Evolutionary conservation across 2,888 invertebrate genomes (phyloP).

Genomic region (Caenorhabditis drosophilae): DNA sequence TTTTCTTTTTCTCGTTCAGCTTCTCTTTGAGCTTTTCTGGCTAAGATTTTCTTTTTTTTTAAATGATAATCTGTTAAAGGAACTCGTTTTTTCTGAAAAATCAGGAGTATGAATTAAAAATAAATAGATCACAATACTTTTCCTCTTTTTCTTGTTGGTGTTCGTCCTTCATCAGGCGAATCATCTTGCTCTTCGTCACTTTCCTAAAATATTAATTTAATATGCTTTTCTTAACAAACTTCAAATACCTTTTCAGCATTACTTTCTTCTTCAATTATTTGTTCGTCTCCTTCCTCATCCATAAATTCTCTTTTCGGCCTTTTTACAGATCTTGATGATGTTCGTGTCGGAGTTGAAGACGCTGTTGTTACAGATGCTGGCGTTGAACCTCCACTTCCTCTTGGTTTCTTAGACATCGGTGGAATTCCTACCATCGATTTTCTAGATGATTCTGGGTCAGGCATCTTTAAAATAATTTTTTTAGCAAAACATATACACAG

Average conservation of each 20-base stretch:
- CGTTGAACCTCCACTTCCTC: conserved; percentile 4
- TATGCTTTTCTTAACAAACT: too few relatives aligned
- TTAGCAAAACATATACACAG: too few relatives aligned
- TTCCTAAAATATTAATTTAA: too few relatives aligned
- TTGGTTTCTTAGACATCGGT: not conserved
- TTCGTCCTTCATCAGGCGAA: conserved; percentile 3
- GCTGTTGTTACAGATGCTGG: not conserved
- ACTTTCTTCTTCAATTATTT: not conserved
- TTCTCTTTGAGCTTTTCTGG: conserved; percentile 41
- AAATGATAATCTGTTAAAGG: conserved; percentile 35
- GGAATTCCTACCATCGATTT: conserved; percentile 2
- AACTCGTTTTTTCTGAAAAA: conserved; percentile 10
- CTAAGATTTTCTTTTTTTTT: conserved; percentile 37
- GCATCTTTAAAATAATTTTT: too few relatives aligned
- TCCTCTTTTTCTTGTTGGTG: conserved; percentile 1
- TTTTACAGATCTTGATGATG: conserved; percentile 1
- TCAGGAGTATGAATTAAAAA: too few relatives aligned
- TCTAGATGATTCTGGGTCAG: not conserved
- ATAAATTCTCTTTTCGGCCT: not conserved
- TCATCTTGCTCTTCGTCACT: conserved; percentile 3
- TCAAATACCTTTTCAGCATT: not conserved
- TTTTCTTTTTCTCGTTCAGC: conserved; percentile 34
- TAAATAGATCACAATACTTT: not conserved
- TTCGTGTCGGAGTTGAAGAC: not conserved
- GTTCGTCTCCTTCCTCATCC: not conserved